phyloP scores from a whole-genome alignment of 2,113 vertebrate genomes.

The Corydoras maculifer region DNA sequence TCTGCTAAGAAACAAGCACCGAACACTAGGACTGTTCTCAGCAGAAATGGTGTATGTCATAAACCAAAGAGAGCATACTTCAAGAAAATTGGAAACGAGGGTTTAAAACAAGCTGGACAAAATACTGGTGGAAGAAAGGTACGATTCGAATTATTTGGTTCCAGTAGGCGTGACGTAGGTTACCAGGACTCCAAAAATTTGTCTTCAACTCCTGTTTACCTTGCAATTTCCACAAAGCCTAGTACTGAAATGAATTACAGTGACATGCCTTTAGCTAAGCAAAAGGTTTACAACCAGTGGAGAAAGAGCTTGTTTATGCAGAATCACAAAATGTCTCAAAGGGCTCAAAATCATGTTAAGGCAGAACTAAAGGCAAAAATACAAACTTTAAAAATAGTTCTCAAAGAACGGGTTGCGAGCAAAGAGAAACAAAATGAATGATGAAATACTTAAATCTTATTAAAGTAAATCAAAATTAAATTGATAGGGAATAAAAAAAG shows the following conservation, averaged over 20 bases:
- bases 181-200: no score
- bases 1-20: background rate
- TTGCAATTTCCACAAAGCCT: background rate
- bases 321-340: background rate
- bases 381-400: background rate
- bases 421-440: background rate
- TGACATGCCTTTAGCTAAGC: constrained; percentile 20
- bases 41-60: background rate
- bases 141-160: constrained; percentile 21
- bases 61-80: background rate
- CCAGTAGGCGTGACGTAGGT: background rate
- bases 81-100: background rate
- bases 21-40: background rate
- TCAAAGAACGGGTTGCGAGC: background rate
- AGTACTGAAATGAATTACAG: background rate
- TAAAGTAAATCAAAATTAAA: no score
- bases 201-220: background rate
- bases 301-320: constrained; percentile 17
- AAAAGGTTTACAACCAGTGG: constrained; percentile 38
- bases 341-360: background rate
- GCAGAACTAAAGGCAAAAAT: background rate
- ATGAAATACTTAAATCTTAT: no score
- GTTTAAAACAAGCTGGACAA: background rate
- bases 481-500: no score
- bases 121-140: constrained; percentile 3